Evolutionary conservation across 1,140 invertebrate genomes (phyloP).

Genomic region (Dendrolimus kikuchii): DNA sequence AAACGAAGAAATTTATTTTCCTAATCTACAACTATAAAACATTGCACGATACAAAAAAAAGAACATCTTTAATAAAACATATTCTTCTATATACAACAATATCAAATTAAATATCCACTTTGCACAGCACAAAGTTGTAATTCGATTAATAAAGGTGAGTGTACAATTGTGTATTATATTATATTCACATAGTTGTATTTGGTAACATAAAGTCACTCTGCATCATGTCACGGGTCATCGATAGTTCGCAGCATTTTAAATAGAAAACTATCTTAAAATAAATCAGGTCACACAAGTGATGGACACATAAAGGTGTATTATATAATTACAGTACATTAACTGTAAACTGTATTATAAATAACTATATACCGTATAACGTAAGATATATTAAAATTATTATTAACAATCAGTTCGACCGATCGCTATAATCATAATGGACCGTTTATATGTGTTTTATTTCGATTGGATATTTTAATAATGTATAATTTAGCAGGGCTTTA

Average conservation of each 20-base stretch:
- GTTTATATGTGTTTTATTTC: constrained; percentile 22
- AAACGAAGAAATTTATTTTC: constrained; percentile 4
- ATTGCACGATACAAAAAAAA: constrained; percentile 42
- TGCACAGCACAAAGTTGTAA: constrained; percentile 16
- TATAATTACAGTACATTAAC: constrained; percentile 23
- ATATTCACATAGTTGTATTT: constrained; percentile 42
- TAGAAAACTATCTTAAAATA: constrained; percentile 62
- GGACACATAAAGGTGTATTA: constrained; percentile 22
- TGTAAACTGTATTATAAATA: too few species aligned
- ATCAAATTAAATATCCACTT: constrained; percentile 26
- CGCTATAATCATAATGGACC: constrained; percentile 22
- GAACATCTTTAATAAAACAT: constrained; percentile 18
- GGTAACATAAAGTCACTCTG: constrained; percentile 42
- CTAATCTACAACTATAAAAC: constrained; percentile 34
- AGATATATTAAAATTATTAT: constrained; percentile 18
- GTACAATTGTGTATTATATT: constrained; percentile 36
- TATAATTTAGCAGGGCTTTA: constrained; percentile 28
- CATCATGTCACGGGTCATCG: constrained; percentile 20
- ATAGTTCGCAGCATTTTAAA: constrained; percentile 36
- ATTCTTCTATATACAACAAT: constrained; percentile 38
- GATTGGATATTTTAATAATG: constrained; percentile 28
- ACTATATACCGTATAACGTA: constrained; percentile 33
- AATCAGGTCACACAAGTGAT: constrained; percentile 68
- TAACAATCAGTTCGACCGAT: constrained; percentile 28
- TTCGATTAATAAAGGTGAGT: constrained; percentile 4